Percentiles rank a stretch among this genome's conserved stretches.
phyloP scores from a whole-genome alignment of 2,888 invertebrate genomes.

The Caenorhabditis panamensis region DNA sequence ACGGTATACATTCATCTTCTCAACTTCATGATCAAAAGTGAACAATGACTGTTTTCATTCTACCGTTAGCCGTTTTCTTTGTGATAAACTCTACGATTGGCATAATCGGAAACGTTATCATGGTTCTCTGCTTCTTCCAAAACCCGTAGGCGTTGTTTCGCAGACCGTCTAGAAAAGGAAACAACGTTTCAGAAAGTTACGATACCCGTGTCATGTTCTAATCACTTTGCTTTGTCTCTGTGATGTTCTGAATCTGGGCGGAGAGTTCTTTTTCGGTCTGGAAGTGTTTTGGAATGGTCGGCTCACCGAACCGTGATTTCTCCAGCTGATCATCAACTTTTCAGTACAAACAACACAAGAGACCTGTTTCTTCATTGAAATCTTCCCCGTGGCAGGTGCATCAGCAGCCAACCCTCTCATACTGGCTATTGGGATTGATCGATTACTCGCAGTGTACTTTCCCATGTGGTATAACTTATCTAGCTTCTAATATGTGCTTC shows the following conservation, averaged over 20 bases:
- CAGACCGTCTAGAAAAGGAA: background rate
- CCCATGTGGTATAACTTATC: conserved; percentile 18
- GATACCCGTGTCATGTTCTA: conserved; percentile 48
- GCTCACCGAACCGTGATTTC: background rate
- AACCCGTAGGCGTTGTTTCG: background rate
- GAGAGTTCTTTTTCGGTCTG: conserved; percentile 36
- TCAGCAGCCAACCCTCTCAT: conserved; percentile 39
- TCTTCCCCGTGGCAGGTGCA: conserved; percentile 37
- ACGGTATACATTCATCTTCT: too few species aligned
- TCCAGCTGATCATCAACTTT: conserved; percentile 14
- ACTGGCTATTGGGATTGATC: conserved; percentile 45
- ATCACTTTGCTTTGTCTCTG: conserved; percentile 36
- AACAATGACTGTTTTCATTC: background rate
- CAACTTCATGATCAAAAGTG: background rate
- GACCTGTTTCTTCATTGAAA: conserved; percentile 37
- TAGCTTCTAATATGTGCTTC: too few species aligned
- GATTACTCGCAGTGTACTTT: conserved; percentile 45
- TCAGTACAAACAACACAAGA: conserved; percentile 20
- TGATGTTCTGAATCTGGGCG: conserved; percentile 42
- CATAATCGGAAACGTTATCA: conserved; percentile 26
- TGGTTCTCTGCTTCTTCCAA: conserved; percentile 15
- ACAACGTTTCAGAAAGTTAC: conserved; percentile 10
- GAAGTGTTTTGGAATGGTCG: background rate
- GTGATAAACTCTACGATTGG: conserved; percentile 21
- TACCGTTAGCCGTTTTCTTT: conserved; percentile 36